phyloP scores from a whole-genome alignment of 2,888 invertebrate species.

The Euplexia lucipara region DNA sequence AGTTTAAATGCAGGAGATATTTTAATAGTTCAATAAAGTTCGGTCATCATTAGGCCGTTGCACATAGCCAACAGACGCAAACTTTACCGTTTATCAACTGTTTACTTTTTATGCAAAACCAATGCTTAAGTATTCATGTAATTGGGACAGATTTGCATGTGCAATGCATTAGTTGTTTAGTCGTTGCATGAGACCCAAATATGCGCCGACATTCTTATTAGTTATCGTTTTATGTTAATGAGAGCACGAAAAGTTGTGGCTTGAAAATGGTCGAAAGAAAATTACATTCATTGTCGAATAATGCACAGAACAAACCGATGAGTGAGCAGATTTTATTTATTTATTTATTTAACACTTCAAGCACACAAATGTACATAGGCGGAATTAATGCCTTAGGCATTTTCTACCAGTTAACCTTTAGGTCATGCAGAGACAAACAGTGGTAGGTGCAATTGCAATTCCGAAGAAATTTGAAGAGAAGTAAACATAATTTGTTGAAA shows the following conservation, averaged over 20 bases:
- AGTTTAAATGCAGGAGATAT: conserved; percentile 31
- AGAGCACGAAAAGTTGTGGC: neutral
- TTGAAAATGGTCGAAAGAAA: neutral
- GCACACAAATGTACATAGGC: no score
- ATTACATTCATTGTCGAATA: neutral
- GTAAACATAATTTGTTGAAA: no score
- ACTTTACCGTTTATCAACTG: conserved; percentile 35
- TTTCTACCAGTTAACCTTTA: no score
- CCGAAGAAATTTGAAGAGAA: no score
- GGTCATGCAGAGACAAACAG: no score
- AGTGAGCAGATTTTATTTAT: no score
- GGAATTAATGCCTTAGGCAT: no score
- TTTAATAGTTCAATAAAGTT: conserved; percentile 49
- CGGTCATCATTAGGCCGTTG: conserved; percentile 38
- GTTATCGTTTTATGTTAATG: conserved; percentile 40
- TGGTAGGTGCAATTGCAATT: no score
- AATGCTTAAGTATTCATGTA: conserved; percentile 48
- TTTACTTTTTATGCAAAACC: conserved; percentile 50
- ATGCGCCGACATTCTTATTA: conserved; percentile 35
- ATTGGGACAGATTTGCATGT: conserved; percentile 56
- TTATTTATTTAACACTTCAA: no score
- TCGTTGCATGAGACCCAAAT: conserved; percentile 44
- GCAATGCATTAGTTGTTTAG: conserved; percentile 32
- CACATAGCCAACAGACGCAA: conserved; percentile 29
- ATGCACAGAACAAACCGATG: no score